Evolutionary conservation across 2,113 vertebrate genomes (phyloP), one percentile per base, ranked within the genome.

Genomic region (Tylochromis polylepis): DNA sequence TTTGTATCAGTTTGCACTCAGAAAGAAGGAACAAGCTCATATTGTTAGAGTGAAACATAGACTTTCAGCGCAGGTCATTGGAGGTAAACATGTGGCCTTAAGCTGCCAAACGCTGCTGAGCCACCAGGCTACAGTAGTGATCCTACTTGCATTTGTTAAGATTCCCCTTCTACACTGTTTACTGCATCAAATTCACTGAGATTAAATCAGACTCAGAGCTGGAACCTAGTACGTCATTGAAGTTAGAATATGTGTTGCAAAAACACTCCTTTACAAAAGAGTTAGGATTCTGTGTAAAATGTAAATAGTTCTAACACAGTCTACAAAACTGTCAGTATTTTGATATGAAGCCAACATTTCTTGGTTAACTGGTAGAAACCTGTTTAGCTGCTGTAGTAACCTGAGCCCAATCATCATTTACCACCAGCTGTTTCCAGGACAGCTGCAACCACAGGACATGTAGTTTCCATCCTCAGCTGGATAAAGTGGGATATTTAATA

Each of bases 401-500:
- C 62, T 36, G 78, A 94, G 86, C 88, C 49, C 41, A 41, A 58
- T 56, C 78, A 58, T 51, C 67, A 57, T 92, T 91, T 90, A 86
- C 88, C 84, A 81, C 53, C 49, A 80, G 78, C 77, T 84, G 87
- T 82, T 87, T 82, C 77, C 43, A 89, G 43, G 34, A 83, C 91
- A 91, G 85, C 89, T 92, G 89, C 62, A n/a, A 60, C 29, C 83
- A 53, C 81, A 24, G 2, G 1, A 56, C 77, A 46, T 75, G 58
- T 0, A 56, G 79, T 82, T 75, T 88, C 88, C 77, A 85, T 65
- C 49, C 41, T 82, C 72, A 55, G 43, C 11, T 70, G 79, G 34
- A 70, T 41, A 89, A 93, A 87, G 67, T 57, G 41, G 83, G 91
- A 85, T 56, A 87, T 87, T 87, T 65, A 38, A 84, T 86, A 70